Percentiles rank a stretch among this genome's conserved stretches.
Evolutionary conservation across 2,888 invertebrate species (phyloP).

Genomic region (Adela reaumurella): DNA sequence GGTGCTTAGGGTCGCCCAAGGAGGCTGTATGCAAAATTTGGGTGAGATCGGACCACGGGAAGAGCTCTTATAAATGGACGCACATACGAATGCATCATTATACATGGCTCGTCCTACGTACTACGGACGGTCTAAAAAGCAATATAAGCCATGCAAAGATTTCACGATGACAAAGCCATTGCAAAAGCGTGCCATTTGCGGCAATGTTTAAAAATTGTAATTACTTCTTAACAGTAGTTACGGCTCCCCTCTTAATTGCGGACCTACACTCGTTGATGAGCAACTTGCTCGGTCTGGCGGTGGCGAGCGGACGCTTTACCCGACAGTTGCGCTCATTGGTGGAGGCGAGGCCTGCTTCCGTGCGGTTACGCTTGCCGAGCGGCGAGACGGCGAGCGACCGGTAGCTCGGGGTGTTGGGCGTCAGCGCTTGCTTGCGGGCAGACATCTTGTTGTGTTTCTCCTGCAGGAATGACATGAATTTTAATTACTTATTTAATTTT

Average conservation of each 20-base stretch:
- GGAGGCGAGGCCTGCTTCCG: constrained; percentile 36
- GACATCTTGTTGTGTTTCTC: constrained; percentile 50
- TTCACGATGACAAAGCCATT: too few relatives aligned
- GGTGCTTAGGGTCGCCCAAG: too few relatives aligned
- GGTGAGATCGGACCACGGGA: too few relatives aligned
- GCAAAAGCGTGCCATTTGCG: too few relatives aligned
- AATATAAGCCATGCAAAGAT: too few relatives aligned
- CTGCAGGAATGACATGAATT: too few relatives aligned
- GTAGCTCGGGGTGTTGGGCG: constrained; percentile 31
- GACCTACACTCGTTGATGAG: constrained; percentile 27
- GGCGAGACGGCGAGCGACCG: constrained; percentile 41
- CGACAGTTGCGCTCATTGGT: constrained; percentile 29
- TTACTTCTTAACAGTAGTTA: constrained; percentile 43
- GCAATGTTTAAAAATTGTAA: too few relatives aligned
- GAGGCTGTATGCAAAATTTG: too few relatives aligned
- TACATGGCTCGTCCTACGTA: too few relatives aligned
- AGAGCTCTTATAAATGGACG: too few relatives aligned
- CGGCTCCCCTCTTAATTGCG: constrained; percentile 38
- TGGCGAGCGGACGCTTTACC: constrained; percentile 34
- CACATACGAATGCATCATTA: too few relatives aligned
- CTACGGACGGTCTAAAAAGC: too few relatives aligned
- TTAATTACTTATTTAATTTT: neutral
- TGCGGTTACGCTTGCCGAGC: constrained; percentile 42
- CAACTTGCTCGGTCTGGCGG: constrained; percentile 37
- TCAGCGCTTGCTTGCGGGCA: constrained; percentile 48